phyloP scores from a whole-genome alignment of 2,113 vertebrate species.

The Halcyon malimbica region DNA sequence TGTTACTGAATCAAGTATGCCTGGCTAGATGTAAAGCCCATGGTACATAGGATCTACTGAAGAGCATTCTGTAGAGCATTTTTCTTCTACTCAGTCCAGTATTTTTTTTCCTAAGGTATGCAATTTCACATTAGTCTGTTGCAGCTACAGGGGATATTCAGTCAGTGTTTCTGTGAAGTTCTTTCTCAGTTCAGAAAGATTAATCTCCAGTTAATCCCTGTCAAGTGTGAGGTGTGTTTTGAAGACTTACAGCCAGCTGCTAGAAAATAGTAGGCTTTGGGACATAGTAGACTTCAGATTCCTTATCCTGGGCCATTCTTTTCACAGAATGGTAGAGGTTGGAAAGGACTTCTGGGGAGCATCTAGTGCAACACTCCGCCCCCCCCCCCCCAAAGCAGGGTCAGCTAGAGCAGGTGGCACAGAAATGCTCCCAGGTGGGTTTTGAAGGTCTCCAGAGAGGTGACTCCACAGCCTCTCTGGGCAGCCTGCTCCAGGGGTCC shows the following conservation, averaged over 20 bases:
- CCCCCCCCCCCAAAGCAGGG: not conserved
- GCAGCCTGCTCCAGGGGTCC: too few relatives aligned
- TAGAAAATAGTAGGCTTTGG: not conserved
- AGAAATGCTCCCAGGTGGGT: not conserved
- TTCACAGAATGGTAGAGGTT: not conserved
- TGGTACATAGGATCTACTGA: not conserved
- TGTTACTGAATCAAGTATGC: not conserved
- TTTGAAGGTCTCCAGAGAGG: not conserved
- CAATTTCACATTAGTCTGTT: not conserved
- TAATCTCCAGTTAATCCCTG: not conserved
- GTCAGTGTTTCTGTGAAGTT: not conserved
- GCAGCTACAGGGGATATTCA: not conserved
- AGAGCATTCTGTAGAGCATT: not conserved
- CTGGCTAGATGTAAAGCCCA: not conserved
- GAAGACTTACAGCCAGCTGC: not conserved
- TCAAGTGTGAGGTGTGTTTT: not conserved
- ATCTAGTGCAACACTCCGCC: not conserved
- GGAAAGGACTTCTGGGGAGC: not conserved
- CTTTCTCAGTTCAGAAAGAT: not conserved
- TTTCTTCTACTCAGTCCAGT: not conserved
- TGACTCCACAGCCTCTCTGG: too few relatives aligned
- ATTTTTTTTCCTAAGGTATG: not conserved
- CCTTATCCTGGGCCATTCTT: not conserved
- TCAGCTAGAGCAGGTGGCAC: not conserved
- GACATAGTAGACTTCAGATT: not conserved